These are phyloP conservation scores for Macaria liturata DNA, from an alignment of 2,888 invertebrate species.

Conservation along the genomic window DNA sequence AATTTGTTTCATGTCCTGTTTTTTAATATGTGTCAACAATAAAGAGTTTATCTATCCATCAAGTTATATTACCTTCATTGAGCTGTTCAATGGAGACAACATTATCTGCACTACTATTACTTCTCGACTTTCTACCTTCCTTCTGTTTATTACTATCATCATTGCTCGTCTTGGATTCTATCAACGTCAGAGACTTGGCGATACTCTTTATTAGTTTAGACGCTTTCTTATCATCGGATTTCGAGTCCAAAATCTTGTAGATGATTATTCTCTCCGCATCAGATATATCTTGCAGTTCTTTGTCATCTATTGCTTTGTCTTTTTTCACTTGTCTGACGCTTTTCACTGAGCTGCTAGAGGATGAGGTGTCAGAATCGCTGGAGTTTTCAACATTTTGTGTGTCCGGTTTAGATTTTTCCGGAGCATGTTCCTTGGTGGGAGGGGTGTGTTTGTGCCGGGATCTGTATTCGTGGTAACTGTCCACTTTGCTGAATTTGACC, in stretches of 20 bases:
- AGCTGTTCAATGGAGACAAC: conserved; percentile 51
- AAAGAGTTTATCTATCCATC: no score
- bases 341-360: conserved; percentile 59
- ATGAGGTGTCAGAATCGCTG: conserved; percentile 45
- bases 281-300: conserved; percentile 48
- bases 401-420: conserved; percentile 40
- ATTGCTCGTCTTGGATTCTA: conserved; percentile 31
- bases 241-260: conserved; percentile 68
- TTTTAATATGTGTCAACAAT: no score
- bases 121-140: conserved; percentile 17
- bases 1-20: no score
- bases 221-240: conserved; percentile 48
- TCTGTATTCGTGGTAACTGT: conserved; percentile 75
- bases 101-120: conserved; percentile 34
- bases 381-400: conserved; percentile 46
- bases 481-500: conserved; percentile 68
- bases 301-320: conserved; percentile 30
- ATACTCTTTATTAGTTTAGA: conserved; percentile 47
- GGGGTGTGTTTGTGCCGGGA: conserved; percentile 75
- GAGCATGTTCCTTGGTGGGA: conserved; percentile 64
- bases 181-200: conserved; percentile 47
- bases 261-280: conserved; percentile 72
- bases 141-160: conserved; percentile 24
- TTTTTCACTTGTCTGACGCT: conserved; percentile 40
- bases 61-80: conserved; percentile 50